A percentile compares a stretch with the other conserved stretches of the same genome.
Conservation (phyloP, 2,113 vertebrate species). For the Anhinga rufa region DNA sequence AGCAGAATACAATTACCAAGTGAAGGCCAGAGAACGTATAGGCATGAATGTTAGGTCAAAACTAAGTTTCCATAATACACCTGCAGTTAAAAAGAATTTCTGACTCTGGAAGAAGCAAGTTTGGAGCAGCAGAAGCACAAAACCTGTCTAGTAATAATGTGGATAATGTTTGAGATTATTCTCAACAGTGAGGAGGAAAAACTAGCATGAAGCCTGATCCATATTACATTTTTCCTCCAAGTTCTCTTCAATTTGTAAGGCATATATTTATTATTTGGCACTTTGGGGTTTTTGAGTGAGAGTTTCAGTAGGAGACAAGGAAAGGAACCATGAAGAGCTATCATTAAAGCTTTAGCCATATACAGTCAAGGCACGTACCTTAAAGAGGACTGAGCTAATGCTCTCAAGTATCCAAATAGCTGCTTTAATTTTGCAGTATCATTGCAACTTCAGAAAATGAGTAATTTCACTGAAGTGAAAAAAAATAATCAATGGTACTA, state of each 20-base stretch:
- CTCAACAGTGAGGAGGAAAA: background rate
- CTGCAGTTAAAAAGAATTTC: background rate
- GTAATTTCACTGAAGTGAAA: background rate
- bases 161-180: background rate
- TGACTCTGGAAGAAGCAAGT: background rate
- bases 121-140: background rate
- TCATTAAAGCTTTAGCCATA: background rate
- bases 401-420: background rate
- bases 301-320: background rate
- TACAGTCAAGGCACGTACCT: background rate
- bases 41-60: background rate
- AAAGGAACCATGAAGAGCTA: accelerated
- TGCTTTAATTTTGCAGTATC: background rate
- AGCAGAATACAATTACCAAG: background rate
- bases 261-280: background rate
- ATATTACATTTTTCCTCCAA: background rate
- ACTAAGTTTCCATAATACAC: background rate
- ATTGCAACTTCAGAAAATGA: background rate
- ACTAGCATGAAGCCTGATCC: background rate
- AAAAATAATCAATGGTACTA: background rate
- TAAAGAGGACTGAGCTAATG: background rate
- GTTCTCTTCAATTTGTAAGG: background rate
- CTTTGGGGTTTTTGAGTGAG: background rate
- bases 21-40: background rate
- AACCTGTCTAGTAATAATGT: background rate